A percentile compares a stretch with the other conserved stretches of the same genome.
Conservation (phyloP, 2,888 invertebrate species). For the Philaethria dido region DNA sequence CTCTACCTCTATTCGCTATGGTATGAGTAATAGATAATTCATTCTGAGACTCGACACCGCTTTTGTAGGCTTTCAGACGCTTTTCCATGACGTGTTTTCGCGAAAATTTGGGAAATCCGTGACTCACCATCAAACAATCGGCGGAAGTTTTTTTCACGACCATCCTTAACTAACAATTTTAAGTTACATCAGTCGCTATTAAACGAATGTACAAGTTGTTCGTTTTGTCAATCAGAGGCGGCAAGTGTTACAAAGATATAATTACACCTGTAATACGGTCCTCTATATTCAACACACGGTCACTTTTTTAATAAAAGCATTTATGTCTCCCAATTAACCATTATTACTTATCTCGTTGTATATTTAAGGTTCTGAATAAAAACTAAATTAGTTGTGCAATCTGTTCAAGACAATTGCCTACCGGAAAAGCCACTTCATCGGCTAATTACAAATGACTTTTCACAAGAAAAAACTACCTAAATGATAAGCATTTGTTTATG, state of each 20-base stretch:
- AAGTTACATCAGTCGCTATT: neutral
- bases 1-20: slow-evolving; percentile 34
- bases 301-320: slow-evolving; percentile 35
- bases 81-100: slow-evolving; percentile 50
- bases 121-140: slow-evolving; percentile 67
- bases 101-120: slow-evolving; percentile 78
- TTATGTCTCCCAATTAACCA: slow-evolving; percentile 43
- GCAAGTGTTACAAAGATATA: slow-evolving; percentile 26
- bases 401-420: slow-evolving; percentile 45
- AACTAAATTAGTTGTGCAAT: slow-evolving; percentile 34
- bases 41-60: slow-evolving; percentile 59
- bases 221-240: slow-evolving; percentile 3
- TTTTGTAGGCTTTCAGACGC: slow-evolving; percentile 72
- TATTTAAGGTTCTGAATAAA: slow-evolving; percentile 34
- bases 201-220: neutral
- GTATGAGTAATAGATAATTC: slow-evolving; percentile 68
- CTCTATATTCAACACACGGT: slow-evolving; percentile 35
- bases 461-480: slow-evolving; percentile 52
- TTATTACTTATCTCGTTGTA: slow-evolving; percentile 41
- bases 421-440: slow-evolving; percentile 71
- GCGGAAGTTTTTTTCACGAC: slow-evolving; percentile 41
- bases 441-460: slow-evolving; percentile 61
- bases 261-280: slow-evolving; percentile 24
- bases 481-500: slow-evolving; percentile 4
- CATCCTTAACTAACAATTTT: slow-evolving; percentile 7